Base-by-base conservation (phyloP, 2,113 vertebrate species). In the Vulpes vulpes region DNA sequence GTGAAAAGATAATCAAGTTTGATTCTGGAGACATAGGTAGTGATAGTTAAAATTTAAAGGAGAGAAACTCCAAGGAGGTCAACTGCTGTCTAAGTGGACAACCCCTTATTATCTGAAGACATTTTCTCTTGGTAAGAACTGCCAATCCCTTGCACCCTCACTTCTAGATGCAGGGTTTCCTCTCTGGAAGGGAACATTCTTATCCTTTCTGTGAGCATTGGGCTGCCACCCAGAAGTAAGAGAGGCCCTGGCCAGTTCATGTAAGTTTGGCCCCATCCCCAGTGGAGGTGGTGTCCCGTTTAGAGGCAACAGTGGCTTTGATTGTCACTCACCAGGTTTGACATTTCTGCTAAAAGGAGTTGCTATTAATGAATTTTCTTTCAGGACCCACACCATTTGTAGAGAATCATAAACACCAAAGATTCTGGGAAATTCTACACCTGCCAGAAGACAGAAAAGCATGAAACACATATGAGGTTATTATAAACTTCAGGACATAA, bases 311-410 rank as follows among this genome's bases (percentile, higher is more conserved):
- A 43, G 43, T 23, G 15, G 53, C 12, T 27, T 81, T 35, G 2
- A 32, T 32, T 84, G n/a, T 74, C 69, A 98, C 96, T 97, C 27
- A 98, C 97, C 94, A 81, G 96, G 85, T 5, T 84, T 14, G 16
- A 96, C 30, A 0, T 11, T 81, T 5, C 6, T 59, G 38, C 10
- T 90, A 30, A 49, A 64, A 84, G 95, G 95, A 67, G 30, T 59
- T 43, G 92, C 8, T 38, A 65, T 80, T 91, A 98, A 81, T 8
- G 81, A 20, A 20, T 93, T 80, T 88, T 35, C 94, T 23, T 64
- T 60, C 65, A 97, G 81, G 19, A 96, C n/a, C 95, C 96, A 98
- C 8, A 96, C 92, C 94, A 91, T 97, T n/a, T 98, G 94, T 6
- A 3, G 69, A 67, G 85, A 2, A 65, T 96, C 97, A 51, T 5